phyloP scores from a whole-genome alignment of 2,888 invertebrate genomes.

The Xestia rhomboidea region DNA sequence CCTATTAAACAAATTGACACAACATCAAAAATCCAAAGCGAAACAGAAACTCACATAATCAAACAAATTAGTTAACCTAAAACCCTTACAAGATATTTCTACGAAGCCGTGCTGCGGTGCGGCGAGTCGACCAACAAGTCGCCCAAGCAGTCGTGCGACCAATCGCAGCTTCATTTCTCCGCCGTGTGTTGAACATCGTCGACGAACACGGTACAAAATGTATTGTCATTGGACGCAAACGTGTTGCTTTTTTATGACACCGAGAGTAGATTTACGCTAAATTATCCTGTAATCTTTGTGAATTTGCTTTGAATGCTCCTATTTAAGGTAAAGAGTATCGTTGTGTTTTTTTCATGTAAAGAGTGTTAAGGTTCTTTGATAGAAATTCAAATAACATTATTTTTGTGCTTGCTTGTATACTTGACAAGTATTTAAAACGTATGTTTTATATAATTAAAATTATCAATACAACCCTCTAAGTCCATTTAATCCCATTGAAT shows the following conservation, averaged over 20 bases:
- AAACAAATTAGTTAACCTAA: constrained; percentile 67
- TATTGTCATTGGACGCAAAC: constrained; percentile 63
- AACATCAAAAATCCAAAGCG: constrained; percentile 38
- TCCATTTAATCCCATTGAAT: no score
- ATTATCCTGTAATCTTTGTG: constrained; percentile 68
- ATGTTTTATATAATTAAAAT: no score
- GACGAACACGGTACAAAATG: constrained; percentile 66
- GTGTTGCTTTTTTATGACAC: constrained; percentile 68
- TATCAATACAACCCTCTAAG: no score
- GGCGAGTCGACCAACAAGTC: constrained; percentile 50
- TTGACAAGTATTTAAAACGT: no score
- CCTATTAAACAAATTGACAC: constrained; percentile 17
- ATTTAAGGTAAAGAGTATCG: constrained; percentile 46
- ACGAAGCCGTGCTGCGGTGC: constrained; percentile 55
- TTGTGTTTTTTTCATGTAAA: constrained; percentile 19
- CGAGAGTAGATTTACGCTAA: constrained; percentile 65
- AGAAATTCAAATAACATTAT: background rate
- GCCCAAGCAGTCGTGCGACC: constrained; percentile 47
- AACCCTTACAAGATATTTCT: constrained; percentile 66
- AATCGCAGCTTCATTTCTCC: constrained; percentile 64
- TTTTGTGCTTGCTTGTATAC: background rate
- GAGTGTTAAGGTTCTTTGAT: background rate
- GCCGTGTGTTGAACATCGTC: constrained; percentile 66
- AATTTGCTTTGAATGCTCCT: constrained; percentile 62
- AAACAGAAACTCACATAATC: constrained; percentile 64